Conservation (phyloP, 2,113 vertebrate species). For the Australoheros scitulus region DNA sequence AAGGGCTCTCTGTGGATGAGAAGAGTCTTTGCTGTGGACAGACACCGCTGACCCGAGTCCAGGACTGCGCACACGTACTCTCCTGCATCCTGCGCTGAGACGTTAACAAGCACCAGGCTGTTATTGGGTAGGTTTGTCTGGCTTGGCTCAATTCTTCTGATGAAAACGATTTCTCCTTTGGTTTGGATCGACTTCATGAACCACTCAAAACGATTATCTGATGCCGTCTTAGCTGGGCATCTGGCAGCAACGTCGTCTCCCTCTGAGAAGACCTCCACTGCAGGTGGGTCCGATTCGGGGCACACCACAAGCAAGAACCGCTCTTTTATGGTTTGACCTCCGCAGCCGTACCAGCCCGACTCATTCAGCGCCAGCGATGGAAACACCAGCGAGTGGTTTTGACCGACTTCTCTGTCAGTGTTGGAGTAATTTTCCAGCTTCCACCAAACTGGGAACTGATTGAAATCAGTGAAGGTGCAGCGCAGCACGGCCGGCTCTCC, state of each 20-base stretch:
- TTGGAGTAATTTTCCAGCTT: conserved; percentile 6
- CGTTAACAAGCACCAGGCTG: rapidly evolving
- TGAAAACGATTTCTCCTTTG: rapidly evolving
- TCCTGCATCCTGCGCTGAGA: rapidly evolving
- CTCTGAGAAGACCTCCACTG: background rate
- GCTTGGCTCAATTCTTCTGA: rapidly evolving
- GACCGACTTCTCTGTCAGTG: background rate
- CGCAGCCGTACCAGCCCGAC: background rate
- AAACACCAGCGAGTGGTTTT: background rate
- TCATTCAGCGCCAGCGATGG: background rate
- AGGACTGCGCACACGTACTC: rapidly evolving
- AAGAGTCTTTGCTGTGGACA: background rate
- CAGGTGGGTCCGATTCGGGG: background rate
- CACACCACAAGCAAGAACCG: background rate
- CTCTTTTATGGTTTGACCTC: background rate
- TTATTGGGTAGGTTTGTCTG: background rate
- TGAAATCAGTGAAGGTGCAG: rapidly evolving
- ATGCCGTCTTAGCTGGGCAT: background rate
- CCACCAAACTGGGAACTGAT: background rate
- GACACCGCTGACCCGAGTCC: background rate
- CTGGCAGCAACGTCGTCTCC: background rate
- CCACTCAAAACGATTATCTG: rapidly evolving
- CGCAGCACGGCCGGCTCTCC: background rate
- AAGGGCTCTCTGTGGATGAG: background rate
- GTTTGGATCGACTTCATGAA: background rate